Evolutionary conservation across 92 coral and sea anemone species (phyloP).

Genomic region (Umimayanthus kanabou): DNA sequence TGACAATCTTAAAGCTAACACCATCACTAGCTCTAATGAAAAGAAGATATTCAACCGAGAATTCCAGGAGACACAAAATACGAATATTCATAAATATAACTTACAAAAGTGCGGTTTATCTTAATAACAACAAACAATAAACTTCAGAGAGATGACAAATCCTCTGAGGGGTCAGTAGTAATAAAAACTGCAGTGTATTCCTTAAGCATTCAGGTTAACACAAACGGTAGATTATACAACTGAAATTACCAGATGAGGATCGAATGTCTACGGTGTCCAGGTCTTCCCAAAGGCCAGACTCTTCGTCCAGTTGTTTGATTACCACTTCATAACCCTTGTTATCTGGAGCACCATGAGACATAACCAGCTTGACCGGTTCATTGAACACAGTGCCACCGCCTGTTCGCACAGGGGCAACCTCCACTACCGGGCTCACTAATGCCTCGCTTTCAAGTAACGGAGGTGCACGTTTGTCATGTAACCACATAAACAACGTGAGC

Average conservation of each 20-base stretch:
- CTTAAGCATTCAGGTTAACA: background rate
- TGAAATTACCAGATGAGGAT: background rate
- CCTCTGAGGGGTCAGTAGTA: no score
- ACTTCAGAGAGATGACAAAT: background rate
- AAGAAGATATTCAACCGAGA: no score
- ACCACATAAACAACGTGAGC: constrained; percentile 6
- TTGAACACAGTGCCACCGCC: background rate
- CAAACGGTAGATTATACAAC: background rate
- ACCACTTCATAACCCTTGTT: constrained; percentile 28
- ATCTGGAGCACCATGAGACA: constrained; percentile 42
- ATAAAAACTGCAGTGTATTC: no score
- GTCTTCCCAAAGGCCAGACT: constrained; percentile 20
- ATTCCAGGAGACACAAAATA: no score
- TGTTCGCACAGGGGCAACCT: background rate
- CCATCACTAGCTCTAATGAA: no score
- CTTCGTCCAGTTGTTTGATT: constrained; percentile 20
- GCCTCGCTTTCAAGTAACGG: constrained; percentile 25
- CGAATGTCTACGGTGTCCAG: constrained; percentile 25
- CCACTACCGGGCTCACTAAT: constrained; percentile 21
- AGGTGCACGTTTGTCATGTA: constrained; percentile 26
- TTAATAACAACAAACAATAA: background rate
- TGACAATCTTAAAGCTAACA: no score
- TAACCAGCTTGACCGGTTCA: constrained; percentile 8
- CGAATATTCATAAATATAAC: no score
- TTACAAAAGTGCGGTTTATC: no score